Evolutionary conservation across 2,797 vertebrate genomes (phyloP), one percentile per base, ranked within the genome.

Genomic region (Ctenochaetus hawaiiensis): DNA sequence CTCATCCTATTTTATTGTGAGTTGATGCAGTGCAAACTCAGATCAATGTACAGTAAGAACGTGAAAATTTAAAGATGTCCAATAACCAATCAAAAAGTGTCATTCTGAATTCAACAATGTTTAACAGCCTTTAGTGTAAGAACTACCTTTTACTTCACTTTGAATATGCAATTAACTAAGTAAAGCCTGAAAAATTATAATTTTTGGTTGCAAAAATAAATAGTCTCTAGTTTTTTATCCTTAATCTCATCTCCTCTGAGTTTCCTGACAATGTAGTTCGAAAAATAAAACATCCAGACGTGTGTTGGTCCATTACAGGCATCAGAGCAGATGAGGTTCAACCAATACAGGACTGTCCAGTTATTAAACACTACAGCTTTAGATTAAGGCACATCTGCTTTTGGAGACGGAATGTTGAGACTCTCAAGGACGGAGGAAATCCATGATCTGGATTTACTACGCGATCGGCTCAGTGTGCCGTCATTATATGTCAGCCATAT

Each of bases 391-490:
- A 18, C 57, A 52, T 54, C 51, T 82, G 70, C 62, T 80, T 52
- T 70, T 67, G 49, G 54, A 79, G 64, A 5, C n/a, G 22, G 65
- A 22, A 65, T 58, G 67, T 74, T 70, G 63, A 65, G 71, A 73
- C 72, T 70, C 72, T 86, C 89, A 93, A 92, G 93, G 91, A 90
- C 92, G 68, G 64, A 82, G 49, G 74, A 76, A 60, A 67, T 79
- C 64, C 60, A 37, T 23, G 64, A 41, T 14, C 18, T 41, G 51
- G 85, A 91, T 93, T 92, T 92, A 91, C 82, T 80, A 51, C 66
- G 57, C 67, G 48, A 56, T 81, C 85, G 77, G 48, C 80, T 47
- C 58, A 72, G 71, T 78, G 67, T 81, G 77, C 78, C 62, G 49
- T 78, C 85, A 75, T 89, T 80, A 83, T 74, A 75, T 73, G 68